These are phyloP conservation scores for Chlorodrepanis virens DNA, from an alignment of 2,113 vertebrate species.

Conservation along the genomic window DNA sequence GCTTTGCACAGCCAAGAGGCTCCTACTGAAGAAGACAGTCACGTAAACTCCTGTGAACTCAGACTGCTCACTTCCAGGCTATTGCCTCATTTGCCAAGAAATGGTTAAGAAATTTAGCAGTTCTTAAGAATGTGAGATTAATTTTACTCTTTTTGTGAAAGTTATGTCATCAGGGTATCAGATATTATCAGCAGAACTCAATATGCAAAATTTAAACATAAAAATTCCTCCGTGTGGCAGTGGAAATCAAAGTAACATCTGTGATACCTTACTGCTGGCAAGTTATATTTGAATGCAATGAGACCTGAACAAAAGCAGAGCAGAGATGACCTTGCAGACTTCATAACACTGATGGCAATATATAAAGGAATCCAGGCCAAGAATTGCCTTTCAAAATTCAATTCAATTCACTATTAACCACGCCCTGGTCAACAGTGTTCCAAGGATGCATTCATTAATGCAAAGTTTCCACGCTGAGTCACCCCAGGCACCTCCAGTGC, in stretches of 20 bases:
- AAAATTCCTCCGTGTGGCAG: constrained; percentile 22
- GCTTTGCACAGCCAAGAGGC: constrained; percentile 11
- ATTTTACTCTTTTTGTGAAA: constrained; percentile 27
- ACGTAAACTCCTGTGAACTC: constrained; percentile 22
- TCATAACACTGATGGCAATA: neutral
- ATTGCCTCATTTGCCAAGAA: constrained; percentile 30
- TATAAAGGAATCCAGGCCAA: neutral
- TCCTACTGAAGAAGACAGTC: constrained; percentile 50
- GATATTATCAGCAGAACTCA: constrained; percentile 23
- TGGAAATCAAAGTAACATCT: constrained; percentile 38
- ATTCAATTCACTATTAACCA: neutral
- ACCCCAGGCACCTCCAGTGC: neutral
- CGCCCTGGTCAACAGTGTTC: neutral
- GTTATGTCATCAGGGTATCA: neutral
- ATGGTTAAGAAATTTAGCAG: constrained; percentile 22
- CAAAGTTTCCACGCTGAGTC: neutral
- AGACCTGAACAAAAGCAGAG: neutral
- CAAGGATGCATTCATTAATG: neutral
- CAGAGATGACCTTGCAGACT: neutral
- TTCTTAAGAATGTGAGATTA: constrained; percentile 44
- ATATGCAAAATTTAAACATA: neutral
- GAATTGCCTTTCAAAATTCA: neutral
- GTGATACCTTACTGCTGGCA: neutral
- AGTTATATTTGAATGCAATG: neutral
- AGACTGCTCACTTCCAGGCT: constrained; percentile 40